Percentiles rank a stretch among this genome's conserved stretches.
These are phyloP conservation scores for Cephus nigrinus DNA, from an alignment of 2,888 invertebrate species.

Conservation along the genomic window DNA sequence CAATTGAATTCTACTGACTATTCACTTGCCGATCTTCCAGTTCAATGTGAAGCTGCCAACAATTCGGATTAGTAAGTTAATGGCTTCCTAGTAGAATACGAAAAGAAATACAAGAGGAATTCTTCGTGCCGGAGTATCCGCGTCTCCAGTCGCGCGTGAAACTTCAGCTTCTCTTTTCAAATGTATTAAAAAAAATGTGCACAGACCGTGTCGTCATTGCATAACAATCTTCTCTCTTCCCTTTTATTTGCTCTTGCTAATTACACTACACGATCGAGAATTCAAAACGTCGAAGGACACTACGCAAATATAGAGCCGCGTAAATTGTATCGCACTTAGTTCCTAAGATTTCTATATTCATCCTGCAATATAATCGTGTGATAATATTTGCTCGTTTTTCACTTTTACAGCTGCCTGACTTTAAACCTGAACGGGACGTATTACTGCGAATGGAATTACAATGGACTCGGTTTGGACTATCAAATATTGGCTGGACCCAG, in stretches of 20 bases:
- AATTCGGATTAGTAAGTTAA: slow-evolving; percentile 68
- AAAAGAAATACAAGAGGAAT: background rate
- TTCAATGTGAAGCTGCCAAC: slow-evolving; percentile 70
- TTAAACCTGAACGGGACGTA: slow-evolving; percentile 77
- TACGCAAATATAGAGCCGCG: background rate
- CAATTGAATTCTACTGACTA: slow-evolving; percentile 78
- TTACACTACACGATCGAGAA: background rate
- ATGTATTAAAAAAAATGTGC: slow-evolving; percentile 22
- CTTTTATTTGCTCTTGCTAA: slow-evolving; percentile 7
- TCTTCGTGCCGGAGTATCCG: background rate
- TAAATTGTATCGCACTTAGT: background rate
- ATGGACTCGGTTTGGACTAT: slow-evolving; percentile 91
- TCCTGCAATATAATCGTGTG: too few relatives aligned
- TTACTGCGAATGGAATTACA: slow-evolving; percentile 94
- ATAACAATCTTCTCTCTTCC: slow-evolving; percentile 25
- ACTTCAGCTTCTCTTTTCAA: slow-evolving; percentile 12
- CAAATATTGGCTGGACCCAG: slow-evolving; percentile 93
- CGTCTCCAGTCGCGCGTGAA: slow-evolving; percentile 25
- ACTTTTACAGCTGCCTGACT: slow-evolving; percentile 70
- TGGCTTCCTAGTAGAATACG: background rate
- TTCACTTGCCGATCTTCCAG: slow-evolving; percentile 68
- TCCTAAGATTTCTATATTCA: too few relatives aligned
- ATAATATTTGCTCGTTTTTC: background rate
- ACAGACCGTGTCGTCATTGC: slow-evolving; percentile 23
- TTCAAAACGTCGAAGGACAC: background rate